Evolutionary conservation across 2,888 invertebrate genomes (phyloP), one percentile per base, ranked within the genome.

Genomic region (Odontothrips loti): DNA sequence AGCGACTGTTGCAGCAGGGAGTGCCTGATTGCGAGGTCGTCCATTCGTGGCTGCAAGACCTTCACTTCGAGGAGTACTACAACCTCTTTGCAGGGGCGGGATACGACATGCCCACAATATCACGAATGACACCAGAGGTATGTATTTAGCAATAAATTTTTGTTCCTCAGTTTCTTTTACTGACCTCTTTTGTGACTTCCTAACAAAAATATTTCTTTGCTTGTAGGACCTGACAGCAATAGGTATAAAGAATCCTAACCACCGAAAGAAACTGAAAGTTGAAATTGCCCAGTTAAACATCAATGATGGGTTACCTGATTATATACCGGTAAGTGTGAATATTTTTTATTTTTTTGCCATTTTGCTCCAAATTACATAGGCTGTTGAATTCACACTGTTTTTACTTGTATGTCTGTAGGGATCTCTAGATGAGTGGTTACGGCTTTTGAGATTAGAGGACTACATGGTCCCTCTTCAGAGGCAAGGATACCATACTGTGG

Each of bases 71-170:
- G 86, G 97, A 98, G 87, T 99, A 99, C 89, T 95, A 96, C 84
- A 92, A 95, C 80, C 91, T 97, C 82, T 99, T 99, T 88, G 92
- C 96, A 83, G 93, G 95, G 78, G 97, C 98, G 20, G 99, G 99
- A 63, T 99, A 99, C 88, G 99, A 99, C 89, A 92, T 99, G 89
- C 95, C 97, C 47, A 99, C 99, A 1, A 96, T 99, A 86, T 96
- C 98, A n/a, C 91, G 98, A 85, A 98, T 99, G 97, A 99, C 99
- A 20, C 99, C 99, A 0, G 98, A 99, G 89, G 97, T 90, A 85
- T 84, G 83, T 81, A 43, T 43, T 15, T 11, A 58, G 58, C 17
- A 58, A 12, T 17, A 15, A 20, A 51, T 47, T n/a, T n/a, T n/a
- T n/a, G n/a, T 58, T 78, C 23, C 15, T 34, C 2, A 12, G 20